Conservation (phyloP, 2,888 invertebrate genomes). For the Hyppa rectilinea region DNA sequence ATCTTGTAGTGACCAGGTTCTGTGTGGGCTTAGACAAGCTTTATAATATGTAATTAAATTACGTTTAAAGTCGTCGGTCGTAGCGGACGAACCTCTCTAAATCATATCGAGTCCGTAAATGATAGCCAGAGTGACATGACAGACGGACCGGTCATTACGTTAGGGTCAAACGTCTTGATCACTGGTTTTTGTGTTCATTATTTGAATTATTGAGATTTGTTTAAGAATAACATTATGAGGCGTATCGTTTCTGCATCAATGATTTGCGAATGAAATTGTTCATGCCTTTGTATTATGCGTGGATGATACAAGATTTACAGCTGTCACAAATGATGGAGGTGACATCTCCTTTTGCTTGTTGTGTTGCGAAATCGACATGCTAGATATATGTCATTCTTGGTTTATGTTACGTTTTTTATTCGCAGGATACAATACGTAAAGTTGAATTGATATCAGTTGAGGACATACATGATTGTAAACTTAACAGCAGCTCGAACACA, state of each 20-base stretch:
- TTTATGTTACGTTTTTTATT: constrained; percentile 25
- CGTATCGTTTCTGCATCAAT: constrained; percentile 27
- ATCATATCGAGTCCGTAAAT: constrained; percentile 82
- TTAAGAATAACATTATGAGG: constrained; percentile 20
- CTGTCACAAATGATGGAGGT: constrained; percentile 35
- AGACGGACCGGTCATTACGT: constrained; percentile 65
- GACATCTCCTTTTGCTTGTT: constrained; percentile 39
- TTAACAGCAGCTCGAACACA: not conserved
- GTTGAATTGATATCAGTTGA: constrained; percentile 8
- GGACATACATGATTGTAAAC: constrained; percentile 1
- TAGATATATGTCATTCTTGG: constrained; percentile 16
- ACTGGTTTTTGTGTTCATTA: constrained; percentile 51
- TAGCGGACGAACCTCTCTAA: constrained; percentile 81
- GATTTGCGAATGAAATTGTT: constrained; percentile 38
- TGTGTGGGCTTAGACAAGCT: constrained; percentile 87
- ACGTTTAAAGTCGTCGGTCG: constrained; percentile 78
- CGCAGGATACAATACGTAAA: constrained; percentile 16
- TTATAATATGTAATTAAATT: constrained; percentile 86
- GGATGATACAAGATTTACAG: constrained; percentile 36
- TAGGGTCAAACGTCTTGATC: constrained; percentile 57
- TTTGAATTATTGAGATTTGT: constrained; percentile 52
- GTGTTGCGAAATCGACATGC: constrained; percentile 30
- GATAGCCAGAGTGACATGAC: constrained; percentile 66
- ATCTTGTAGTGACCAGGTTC: constrained; percentile 85
- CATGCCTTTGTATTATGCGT: constrained; percentile 17